phyloP scores from a whole-genome alignment of 2,888 invertebrate species.

The Machimus atricapillus region DNA sequence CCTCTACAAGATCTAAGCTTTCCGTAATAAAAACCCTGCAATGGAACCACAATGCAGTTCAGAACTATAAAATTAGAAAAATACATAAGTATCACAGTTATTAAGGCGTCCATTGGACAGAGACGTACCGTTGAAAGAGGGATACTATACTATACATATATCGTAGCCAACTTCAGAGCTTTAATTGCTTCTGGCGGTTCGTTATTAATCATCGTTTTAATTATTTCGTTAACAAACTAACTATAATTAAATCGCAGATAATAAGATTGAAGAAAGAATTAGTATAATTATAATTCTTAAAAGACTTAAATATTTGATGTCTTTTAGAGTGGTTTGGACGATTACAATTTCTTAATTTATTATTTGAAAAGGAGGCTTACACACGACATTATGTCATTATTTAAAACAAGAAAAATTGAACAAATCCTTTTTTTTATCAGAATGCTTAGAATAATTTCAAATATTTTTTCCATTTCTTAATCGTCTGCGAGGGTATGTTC shows the following conservation, averaged over 20 bases:
- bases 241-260: neutral
- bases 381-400: too few relatives aligned
- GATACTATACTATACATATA: neutral
- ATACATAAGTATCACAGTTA: neutral
- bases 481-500: too few relatives aligned
- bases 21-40: neutral
- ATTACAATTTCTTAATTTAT: too few relatives aligned
- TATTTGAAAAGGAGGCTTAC: too few relatives aligned
- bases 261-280: neutral
- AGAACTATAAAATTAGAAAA: neutral
- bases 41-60: neutral
- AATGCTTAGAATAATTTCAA: too few relatives aligned
- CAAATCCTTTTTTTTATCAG: too few relatives aligned
- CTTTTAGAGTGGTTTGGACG: too few relatives aligned
- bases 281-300: neutral
- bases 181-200: neutral
- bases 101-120: neutral
- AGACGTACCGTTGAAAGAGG: neutral
- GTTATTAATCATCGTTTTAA: neutral
- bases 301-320: too few relatives aligned
- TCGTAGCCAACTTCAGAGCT: neutral
- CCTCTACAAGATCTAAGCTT: neutral
- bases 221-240: neutral
- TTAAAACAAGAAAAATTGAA: too few relatives aligned
- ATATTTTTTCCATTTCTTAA: too few relatives aligned